Evolutionary conservation across 1,140 invertebrate genomes (phyloP).

Genomic region (Eupeodes corollae): DNA sequence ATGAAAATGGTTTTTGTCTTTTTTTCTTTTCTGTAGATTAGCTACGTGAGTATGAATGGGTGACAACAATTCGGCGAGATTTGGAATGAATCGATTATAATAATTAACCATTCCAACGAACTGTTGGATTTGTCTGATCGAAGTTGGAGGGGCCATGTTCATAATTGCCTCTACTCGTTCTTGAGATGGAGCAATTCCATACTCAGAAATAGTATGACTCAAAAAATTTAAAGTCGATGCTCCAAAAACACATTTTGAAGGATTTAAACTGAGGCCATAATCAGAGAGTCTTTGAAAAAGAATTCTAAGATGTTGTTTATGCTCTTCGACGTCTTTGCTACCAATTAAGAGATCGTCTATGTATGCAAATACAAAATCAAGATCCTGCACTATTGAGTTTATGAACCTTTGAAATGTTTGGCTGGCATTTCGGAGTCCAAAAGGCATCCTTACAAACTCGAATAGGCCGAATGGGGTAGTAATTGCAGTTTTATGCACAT

Average conservation of each 20-base stretch:
- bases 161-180: constrained; percentile 1
- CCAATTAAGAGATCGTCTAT: constrained; percentile 46
- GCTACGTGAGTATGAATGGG: too few relatives aligned
- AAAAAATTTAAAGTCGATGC: constrained; percentile 17
- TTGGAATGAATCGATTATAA: constrained; percentile 23
- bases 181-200: constrained; percentile 11
- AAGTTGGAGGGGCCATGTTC: too few relatives aligned
- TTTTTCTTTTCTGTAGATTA: too few relatives aligned
- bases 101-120: constrained; percentile 38
- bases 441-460: too few relatives aligned
- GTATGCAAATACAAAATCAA: too few relatives aligned
- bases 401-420: constrained; percentile 42
- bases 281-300: constrained; percentile 14
- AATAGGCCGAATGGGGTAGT: too few relatives aligned
- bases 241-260: constrained; percentile 20
- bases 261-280: constrained; percentile 19
- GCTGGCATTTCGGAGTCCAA: too few relatives aligned
- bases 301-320: constrained; percentile 16
- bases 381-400: constrained; percentile 32
- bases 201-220: too few relatives aligned
- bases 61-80: constrained; percentile 17
- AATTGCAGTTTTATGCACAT: constrained; percentile 33
- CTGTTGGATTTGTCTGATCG: too few relatives aligned
- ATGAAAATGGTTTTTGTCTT: too few relatives aligned
- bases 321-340: constrained; percentile 20